phyloP scores from a whole-genome alignment of 1,140 invertebrate genomes.

The Tyrophagus putrescentiae region DNA sequence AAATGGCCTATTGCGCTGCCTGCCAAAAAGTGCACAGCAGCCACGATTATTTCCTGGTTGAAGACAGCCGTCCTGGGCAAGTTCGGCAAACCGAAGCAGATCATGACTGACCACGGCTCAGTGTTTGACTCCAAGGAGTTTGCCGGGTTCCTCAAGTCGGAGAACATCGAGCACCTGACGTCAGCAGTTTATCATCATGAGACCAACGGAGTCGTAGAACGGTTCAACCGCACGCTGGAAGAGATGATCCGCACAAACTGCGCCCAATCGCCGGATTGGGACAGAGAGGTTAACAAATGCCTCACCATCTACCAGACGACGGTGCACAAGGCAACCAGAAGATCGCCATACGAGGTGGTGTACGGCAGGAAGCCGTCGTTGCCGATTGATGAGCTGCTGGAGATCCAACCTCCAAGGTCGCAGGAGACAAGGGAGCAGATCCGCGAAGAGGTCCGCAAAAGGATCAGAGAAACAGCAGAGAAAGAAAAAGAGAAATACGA shows the following conservation, averaged over 20 bases:
- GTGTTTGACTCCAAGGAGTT: background rate
- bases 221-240: constrained; percentile 1
- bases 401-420: background rate
- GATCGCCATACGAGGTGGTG: background rate
- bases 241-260: background rate
- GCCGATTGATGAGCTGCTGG: background rate
- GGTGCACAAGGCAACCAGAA: background rate
- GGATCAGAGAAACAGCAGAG: background rate
- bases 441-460: background rate
- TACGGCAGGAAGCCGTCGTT: background rate
- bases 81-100: background rate
- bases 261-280: background rate
- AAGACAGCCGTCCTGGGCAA: background rate
- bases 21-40: background rate
- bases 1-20: background rate
- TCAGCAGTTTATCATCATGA: background rate
- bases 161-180: background rate
- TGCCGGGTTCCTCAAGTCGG: background rate
- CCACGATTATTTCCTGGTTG: background rate
- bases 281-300: background rate
- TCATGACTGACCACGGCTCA: background rate
- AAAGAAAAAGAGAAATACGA: background rate
- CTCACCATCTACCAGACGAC: background rate
- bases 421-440: background rate
- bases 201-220: background rate